Evolutionary conservation across 2,888 invertebrate species (phyloP), one percentile per base, ranked within the genome.

Genomic region (Eupithecia inturbata): DNA sequence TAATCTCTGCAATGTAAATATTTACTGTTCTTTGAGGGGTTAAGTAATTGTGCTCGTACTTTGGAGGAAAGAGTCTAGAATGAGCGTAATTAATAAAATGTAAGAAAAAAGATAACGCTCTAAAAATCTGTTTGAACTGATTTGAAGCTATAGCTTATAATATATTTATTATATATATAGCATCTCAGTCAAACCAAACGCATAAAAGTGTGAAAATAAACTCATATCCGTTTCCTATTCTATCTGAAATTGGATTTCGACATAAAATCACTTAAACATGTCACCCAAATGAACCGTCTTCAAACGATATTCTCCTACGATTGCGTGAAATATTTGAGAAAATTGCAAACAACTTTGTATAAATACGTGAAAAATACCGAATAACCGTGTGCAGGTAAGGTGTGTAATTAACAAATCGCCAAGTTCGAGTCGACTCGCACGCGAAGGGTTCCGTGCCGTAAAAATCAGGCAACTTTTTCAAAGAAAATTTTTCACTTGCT

Each of bases 171-270:
- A 1, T 16, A 41, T 19, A 0, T 45, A 19, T 19, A n/a, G 26
- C 53, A 26, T 57, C 12, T 26, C 45, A 49, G 67, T 39, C 28
- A 64, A 66, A 31, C 49, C 26, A 57, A 3, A 22, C 64, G 53
- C 22, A 75, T 57, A 72, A 68, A 75, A 73, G 68, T 72, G 68
- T 68, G 68, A 73, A 70, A 71, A 71, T 68, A 68, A 53, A 68
- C 39, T 71, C 70, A 71, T 73, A 73, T 76, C 72, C 73, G 68
- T 71, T 41, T 33, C 62, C 64, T 49, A 66, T 75, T 72, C 63
- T 72, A 68, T 70, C 73, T 73, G 64, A 53, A 76, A 76, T 76
- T 73, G 75, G 68, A 76, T 76, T 73, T 73, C 45, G 41, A 45
- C 67, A 74, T 63, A 68, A 70, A 70, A 63, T 67, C 67, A 41